phyloP scores from a whole-genome alignment of 2,888 invertebrate genomes.

The Ormyrus labotus region DNA sequence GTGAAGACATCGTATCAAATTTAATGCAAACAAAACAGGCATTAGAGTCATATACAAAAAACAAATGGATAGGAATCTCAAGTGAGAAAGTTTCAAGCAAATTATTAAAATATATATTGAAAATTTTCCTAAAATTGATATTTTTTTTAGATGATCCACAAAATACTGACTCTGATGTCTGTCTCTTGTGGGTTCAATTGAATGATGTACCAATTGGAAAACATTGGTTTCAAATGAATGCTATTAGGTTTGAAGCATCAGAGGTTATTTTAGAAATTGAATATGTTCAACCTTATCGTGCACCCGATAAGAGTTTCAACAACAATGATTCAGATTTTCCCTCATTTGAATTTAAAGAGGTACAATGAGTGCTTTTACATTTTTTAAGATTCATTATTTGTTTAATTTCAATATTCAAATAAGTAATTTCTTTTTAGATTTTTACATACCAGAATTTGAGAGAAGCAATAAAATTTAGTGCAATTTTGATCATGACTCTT shows the following conservation, averaged over 20 bases:
- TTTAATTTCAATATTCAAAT: slow-evolving; percentile 4
- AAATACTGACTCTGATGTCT: slow-evolving; percentile 45
- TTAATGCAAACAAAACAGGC: slow-evolving; percentile 57
- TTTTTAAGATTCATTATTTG: slow-evolving; percentile 7
- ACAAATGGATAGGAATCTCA: slow-evolving; percentile 51
- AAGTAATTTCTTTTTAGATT: slow-evolving; percentile 61
- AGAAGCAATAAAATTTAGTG: slow-evolving; percentile 67
- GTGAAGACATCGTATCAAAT: slow-evolving; percentile 59
- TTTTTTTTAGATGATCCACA: slow-evolving; percentile 51
- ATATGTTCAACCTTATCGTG: slow-evolving; percentile 60
- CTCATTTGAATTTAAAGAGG: slow-evolving; percentile 61
- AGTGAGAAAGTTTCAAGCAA: slow-evolving; percentile 2
- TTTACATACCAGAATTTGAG: slow-evolving; percentile 68
- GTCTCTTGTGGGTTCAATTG: slow-evolving; percentile 65
- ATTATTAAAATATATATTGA: neutral
- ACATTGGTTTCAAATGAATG: slow-evolving; percentile 67
- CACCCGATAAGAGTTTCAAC: slow-evolving; percentile 52
- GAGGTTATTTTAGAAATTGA: slow-evolving; percentile 63
- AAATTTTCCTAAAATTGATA: slow-evolving; percentile 3
- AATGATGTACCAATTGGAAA: slow-evolving; percentile 64
- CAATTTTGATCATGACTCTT: slow-evolving; percentile 67
- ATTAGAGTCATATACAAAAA: slow-evolving; percentile 20
- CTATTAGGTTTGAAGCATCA: slow-evolving; percentile 59
- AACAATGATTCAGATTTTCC: slow-evolving; percentile 55
- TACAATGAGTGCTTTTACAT: slow-evolving; percentile 41